Evolutionary conservation across 2,113 vertebrate genomes (phyloP).

Genomic region (Xyliphius kryptos): DNA sequence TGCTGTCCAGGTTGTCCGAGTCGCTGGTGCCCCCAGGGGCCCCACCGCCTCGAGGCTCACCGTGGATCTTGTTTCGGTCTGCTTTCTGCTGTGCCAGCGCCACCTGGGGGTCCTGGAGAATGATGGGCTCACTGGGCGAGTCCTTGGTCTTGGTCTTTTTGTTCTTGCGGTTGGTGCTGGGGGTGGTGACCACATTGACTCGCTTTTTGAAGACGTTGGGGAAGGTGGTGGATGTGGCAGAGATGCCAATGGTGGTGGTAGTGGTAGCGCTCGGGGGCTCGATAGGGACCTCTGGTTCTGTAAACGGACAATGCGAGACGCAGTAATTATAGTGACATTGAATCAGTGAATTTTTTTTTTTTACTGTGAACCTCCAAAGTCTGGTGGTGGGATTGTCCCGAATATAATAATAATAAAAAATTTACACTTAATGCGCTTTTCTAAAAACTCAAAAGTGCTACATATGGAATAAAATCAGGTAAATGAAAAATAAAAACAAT

Average conservation of each 20-base stretch:
- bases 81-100: slow-evolving; percentile 92
- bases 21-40: slow-evolving; percentile 85
- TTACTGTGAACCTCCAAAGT: too few relatives aligned
- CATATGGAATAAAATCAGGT: too few relatives aligned
- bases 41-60: slow-evolving; percentile 89
- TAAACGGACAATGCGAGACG: too few relatives aligned
- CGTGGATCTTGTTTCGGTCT: slow-evolving; percentile 95
- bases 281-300: slow-evolving; percentile 90
- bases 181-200: slow-evolving; percentile 85
- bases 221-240: slow-evolving; percentile 93
- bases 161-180: slow-evolving; percentile 91
- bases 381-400: too few relatives aligned
- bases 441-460: too few relatives aligned
- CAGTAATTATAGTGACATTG: too few relatives aligned
- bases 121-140: slow-evolving; percentile 83
- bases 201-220: slow-evolving; percentile 93
- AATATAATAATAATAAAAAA: too few relatives aligned
- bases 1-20: slow-evolving; percentile 91
- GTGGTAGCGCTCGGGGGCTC: slow-evolving; percentile 98
- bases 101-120: slow-evolving; percentile 91
- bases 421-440: too few relatives aligned
- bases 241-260: slow-evolving; percentile 96
- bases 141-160: slow-evolving; percentile 99
- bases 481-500: too few relatives aligned
- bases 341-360: too few relatives aligned